Conservation (phyloP, 2,797 vertebrate genomes). For the Oreochromis mossambicus region DNA sequence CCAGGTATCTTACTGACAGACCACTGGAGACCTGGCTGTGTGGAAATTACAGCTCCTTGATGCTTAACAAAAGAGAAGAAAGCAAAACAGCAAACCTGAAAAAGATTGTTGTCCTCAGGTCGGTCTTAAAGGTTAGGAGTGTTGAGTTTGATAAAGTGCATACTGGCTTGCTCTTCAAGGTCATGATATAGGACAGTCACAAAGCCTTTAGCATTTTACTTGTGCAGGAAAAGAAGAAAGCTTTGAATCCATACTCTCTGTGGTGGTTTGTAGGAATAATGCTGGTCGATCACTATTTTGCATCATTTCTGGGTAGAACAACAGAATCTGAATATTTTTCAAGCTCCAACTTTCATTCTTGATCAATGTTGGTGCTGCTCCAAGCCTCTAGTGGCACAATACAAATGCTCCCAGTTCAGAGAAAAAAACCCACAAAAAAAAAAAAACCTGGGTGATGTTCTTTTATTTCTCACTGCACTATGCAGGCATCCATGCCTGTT, state of each 20-base stretch:
- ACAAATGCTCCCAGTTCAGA: background rate
- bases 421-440: background rate
- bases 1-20: background rate
- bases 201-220: background rate
- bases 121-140: background rate
- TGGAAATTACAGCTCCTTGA: background rate
- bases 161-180: background rate
- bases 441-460: background rate
- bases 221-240: background rate
- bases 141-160: background rate
- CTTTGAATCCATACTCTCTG: background rate
- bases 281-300: background rate
- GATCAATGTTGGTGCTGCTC: background rate
- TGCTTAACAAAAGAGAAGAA: background rate
- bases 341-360: background rate
- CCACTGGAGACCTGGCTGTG: background rate
- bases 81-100: background rate
- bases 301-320: background rate
- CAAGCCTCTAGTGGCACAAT: background rate
- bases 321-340: background rate
- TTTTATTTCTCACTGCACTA: background rate
- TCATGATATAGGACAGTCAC: background rate
- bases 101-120: background rate
- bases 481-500: background rate
- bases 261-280: background rate